Evolutionary conservation across 2,888 invertebrate genomes (phyloP).

Genomic region (Pediacus dermestoides): DNA sequence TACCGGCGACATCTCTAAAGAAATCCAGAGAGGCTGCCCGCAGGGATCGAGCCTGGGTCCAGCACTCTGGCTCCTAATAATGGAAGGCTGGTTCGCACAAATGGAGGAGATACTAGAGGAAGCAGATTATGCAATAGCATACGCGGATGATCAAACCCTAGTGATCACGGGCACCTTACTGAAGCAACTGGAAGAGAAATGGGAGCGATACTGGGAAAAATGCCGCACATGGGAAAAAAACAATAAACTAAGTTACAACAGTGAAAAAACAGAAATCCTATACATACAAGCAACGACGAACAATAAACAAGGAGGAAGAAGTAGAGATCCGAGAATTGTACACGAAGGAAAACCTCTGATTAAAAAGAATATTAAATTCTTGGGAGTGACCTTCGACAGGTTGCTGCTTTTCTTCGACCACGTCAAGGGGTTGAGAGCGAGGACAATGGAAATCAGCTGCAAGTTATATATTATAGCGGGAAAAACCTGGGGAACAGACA

Average conservation of each 20-base stretch:
- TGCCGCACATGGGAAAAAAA: slow-evolving; percentile 18
- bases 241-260: slow-evolving; percentile 20
- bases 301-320: slow-evolving; percentile 10
- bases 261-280: slow-evolving; percentile 20
- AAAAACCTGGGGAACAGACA: too few species aligned
- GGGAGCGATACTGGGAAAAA: slow-evolving; percentile 16
- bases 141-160: slow-evolving; percentile 22
- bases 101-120: not conserved
- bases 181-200: slow-evolving; percentile 18
- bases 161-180: slow-evolving; percentile 17
- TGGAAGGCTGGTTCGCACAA: slow-evolving; percentile 25
- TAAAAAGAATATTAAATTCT: slow-evolving; percentile 12
- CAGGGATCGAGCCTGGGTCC: slow-evolving; percentile 25
- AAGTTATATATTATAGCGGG: too few species aligned
- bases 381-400: slow-evolving; percentile 17
- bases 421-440: slow-evolving; percentile 4
- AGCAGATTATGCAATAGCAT: too few species aligned
- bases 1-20: slow-evolving; percentile 10
- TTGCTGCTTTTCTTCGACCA: slow-evolving; percentile 15
- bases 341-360: too few species aligned
- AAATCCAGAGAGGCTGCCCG: slow-evolving; percentile 17
- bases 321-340: slow-evolving; percentile 3
- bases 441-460: not conserved
- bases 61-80: slow-evolving; percentile 23
- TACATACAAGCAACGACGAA: slow-evolving; percentile 16